Conservation (phyloP, 1,140 invertebrate species). For the Mizuhopecten yessoensis region DNA sequence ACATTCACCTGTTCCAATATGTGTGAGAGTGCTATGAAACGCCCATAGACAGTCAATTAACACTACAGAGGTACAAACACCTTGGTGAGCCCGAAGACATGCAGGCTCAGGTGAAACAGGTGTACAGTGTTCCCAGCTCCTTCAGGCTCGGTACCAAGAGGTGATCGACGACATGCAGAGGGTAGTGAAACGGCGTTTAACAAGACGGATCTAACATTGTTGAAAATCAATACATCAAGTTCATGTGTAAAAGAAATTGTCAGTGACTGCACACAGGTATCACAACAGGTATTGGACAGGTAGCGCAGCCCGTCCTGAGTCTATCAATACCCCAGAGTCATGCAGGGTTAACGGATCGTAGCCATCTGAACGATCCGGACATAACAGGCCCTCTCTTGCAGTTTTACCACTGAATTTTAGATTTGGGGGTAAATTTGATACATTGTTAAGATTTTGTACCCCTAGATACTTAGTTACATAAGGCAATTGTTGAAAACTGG, state of each 20-base stretch:
- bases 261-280: neutral
- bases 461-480: no score
- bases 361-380: no score
- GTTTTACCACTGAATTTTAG: no score
- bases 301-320: neutral
- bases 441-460: no score
- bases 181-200: neutral
- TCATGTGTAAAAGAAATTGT: neutral
- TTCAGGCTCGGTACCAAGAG: neutral
- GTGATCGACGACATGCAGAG: neutral
- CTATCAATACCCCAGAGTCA: no score
- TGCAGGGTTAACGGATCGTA: no score
- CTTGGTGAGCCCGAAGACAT: neutral
- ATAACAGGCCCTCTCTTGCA: no score
- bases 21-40: neutral
- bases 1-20: slow-evolving; percentile 9
- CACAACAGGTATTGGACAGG: neutral
- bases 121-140: neutral
- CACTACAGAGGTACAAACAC: neutral
- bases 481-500: no score
- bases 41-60: neutral
- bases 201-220: neutral
- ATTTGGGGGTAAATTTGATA: no score
- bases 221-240: neutral
- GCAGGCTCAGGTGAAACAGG: neutral